Percentiles rank a stretch among this genome's conserved stretches.
These are phyloP conservation scores for Leptopilina myrica DNA, from an alignment of 2,888 invertebrate genomes.

Conservation along the genomic window DNA sequence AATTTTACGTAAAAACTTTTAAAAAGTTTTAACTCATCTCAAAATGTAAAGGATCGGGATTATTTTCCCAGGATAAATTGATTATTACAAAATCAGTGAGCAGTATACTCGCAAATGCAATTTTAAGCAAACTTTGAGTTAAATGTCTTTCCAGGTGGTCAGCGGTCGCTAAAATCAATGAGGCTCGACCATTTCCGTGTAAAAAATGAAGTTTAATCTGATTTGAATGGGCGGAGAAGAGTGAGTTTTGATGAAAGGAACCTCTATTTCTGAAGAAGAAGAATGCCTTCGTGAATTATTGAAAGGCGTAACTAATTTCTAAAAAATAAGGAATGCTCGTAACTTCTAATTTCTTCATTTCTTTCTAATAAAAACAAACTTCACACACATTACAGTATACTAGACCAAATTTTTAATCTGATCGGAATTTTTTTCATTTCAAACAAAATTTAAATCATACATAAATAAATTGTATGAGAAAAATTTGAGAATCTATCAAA, in stretches of 20 bases:
- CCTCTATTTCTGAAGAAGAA: slow-evolving; percentile 20
- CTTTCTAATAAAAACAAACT: background rate
- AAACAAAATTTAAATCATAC: no score
- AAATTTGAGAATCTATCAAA: no score
- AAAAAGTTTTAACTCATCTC: no score
- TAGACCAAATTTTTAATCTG: no score
- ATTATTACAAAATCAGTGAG: slow-evolving; percentile 31
- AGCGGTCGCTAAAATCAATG: slow-evolving; percentile 25
- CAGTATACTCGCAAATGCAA: background rate
- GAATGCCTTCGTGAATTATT: slow-evolving; percentile 24
- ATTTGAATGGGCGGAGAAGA: slow-evolving; percentile 39
- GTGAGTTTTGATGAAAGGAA: slow-evolving; percentile 30
- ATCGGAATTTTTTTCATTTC: no score
- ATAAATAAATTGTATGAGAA: no score
- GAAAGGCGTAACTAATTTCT: slow-evolving; percentile 29
- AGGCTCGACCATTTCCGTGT: slow-evolving; percentile 33
- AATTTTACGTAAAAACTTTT: no score
- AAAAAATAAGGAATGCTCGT: slow-evolving; percentile 19
- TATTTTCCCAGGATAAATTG: slow-evolving; percentile 24
- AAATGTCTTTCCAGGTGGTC: slow-evolving; percentile 32
- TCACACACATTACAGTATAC: no score
- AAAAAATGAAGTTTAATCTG: slow-evolving; percentile 37
- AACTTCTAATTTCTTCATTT: slow-evolving; percentile 14
- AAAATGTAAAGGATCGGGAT: background rate
- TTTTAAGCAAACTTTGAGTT: slow-evolving; percentile 31